These are phyloP conservation scores for Phrynocephalus forsythii DNA, from an alignment of 2,797 vertebrate species.

Conservation along the genomic window DNA sequence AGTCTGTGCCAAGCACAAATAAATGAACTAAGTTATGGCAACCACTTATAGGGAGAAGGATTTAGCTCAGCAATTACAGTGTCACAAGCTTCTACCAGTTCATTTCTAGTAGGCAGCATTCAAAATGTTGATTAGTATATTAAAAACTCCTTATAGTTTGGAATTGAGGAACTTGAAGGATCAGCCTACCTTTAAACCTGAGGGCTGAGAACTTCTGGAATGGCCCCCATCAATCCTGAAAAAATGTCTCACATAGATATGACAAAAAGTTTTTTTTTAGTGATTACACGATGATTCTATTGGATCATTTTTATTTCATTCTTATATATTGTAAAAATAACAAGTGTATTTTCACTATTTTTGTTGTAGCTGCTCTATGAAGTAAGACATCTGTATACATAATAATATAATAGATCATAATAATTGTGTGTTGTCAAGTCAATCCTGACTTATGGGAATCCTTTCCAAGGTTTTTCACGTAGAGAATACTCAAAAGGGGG, in stretches of 20 bases:
- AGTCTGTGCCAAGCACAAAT: not conserved
- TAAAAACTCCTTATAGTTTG: not conserved
- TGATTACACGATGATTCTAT: not conserved
- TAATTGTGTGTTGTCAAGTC: not conserved
- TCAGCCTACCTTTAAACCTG: not conserved
- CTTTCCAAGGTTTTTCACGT: no score
- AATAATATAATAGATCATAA: not conserved
- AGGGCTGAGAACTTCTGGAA: not conserved
- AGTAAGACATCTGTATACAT: not conserved
- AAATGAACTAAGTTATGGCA: not conserved
- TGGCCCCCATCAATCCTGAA: no score
- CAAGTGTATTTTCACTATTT: not conserved
- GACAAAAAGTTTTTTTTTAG: no score
- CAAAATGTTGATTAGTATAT: not conserved
- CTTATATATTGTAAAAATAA: not conserved
- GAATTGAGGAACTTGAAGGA: not conserved
- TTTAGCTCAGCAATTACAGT: no score
- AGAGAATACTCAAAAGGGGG: no score
- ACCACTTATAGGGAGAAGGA: not conserved
- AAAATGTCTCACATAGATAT: not conserved
- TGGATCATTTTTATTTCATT: not conserved
- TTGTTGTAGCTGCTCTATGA: not conserved
- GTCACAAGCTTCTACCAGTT: not conserved
- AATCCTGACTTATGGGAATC: no score
- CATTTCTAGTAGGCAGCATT: not conserved